These are phyloP conservation scores for Elegia similella DNA, from an alignment of 2,888 invertebrate genomes.

Conservation along the genomic window DNA sequence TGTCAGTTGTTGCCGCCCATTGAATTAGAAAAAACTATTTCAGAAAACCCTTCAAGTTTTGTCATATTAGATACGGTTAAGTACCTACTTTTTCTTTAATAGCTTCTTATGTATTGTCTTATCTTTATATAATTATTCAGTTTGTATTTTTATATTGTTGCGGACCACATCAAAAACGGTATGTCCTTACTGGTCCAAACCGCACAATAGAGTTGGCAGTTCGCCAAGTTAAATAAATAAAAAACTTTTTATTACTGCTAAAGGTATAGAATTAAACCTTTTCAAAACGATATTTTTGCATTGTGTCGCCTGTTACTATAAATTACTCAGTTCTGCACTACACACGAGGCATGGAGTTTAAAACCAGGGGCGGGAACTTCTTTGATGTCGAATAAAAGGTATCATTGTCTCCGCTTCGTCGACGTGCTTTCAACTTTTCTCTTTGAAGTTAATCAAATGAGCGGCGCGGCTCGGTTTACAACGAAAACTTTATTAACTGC, in stretches of 20 bases:
- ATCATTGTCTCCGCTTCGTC: slow-evolving; percentile 66
- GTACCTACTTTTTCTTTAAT: too few relatives aligned
- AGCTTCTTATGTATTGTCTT: too few relatives aligned
- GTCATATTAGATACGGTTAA: too few relatives aligned
- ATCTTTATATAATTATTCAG: too few relatives aligned
- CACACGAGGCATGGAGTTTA: slow-evolving; percentile 41
- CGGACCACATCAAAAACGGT: not conserved
- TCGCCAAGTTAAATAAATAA: not conserved
- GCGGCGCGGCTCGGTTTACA: slow-evolving; percentile 55
- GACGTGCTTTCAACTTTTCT: slow-evolving; percentile 63
- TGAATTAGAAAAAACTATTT: too few relatives aligned
- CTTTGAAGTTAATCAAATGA: slow-evolving; percentile 72
- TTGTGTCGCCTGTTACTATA: slow-evolving; percentile 7
- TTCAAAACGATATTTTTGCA: not conserved
- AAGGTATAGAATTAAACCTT: not conserved
- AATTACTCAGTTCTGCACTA: slow-evolving; percentile 14
- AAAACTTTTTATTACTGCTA: not conserved
- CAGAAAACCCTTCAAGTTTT: too few relatives aligned
- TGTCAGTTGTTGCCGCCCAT: too few relatives aligned
- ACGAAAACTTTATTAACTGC: slow-evolving; percentile 58
- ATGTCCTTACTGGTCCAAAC: not conserved
- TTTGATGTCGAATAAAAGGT: slow-evolving; percentile 71
- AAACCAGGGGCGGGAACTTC: slow-evolving; percentile 51
- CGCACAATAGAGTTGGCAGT: not conserved
- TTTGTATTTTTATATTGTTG: too few relatives aligned